Conservation (phyloP, 2,888 invertebrate genomes). For the Cheilosia grossa region DNA sequence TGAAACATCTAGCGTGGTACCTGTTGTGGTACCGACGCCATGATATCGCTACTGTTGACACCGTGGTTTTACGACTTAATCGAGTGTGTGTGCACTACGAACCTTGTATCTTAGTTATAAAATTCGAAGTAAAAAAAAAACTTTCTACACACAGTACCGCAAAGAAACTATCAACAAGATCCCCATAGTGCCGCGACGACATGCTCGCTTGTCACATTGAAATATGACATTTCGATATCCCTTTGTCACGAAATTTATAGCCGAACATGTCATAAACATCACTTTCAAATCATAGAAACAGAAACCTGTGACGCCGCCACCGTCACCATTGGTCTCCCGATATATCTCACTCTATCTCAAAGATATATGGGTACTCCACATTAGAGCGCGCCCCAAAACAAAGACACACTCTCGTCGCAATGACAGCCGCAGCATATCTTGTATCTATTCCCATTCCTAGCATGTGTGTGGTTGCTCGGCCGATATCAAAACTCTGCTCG, state of each 20-base stretch:
- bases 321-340: neutral
- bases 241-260: constrained; percentile 68
- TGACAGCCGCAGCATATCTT: neutral
- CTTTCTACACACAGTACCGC: constrained; percentile 9
- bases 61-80: neutral
- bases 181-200: neutral
- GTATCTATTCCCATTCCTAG: constrained; percentile 5
- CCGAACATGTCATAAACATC: constrained; percentile 72
- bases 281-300: constrained; percentile 54
- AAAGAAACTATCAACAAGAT: constrained; percentile 18
- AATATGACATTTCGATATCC: constrained; percentile 66
- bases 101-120: neutral
- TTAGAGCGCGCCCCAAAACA: constrained; percentile 28
- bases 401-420: constrained; percentile 12
- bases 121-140: neutral
- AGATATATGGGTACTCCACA: constrained; percentile 21
- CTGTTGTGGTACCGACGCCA: neutral
- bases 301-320: constrained; percentile 49
- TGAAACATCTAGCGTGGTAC: too few relatives aligned
- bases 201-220: constrained; percentile 46
- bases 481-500: constrained; percentile 40
- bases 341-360: neutral
- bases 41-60: constrained; percentile 3
- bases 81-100: neutral
- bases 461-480: neutral